Evolutionary conservation across 2,113 vertebrate genomes (phyloP).

Genomic region (Oostethus manadensis): DNA sequence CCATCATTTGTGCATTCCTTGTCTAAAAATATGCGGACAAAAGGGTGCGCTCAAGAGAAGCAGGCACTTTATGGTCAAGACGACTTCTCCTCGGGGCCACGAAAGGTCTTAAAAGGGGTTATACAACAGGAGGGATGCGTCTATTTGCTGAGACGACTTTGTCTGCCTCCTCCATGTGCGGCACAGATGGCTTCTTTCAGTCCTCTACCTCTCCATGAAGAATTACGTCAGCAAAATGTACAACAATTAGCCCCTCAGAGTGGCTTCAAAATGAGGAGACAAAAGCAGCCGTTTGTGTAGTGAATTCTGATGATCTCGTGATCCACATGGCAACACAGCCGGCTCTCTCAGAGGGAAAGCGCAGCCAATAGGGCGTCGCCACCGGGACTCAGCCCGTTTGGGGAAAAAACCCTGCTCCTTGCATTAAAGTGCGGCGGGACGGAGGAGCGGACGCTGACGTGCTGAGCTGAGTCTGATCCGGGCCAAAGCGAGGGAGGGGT

Average conservation of each 20-base stretch:
- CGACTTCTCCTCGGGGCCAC: constrained; percentile 6
- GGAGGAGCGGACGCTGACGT: constrained; percentile 39
- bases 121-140: constrained; percentile 18
- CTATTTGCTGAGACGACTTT: constrained; percentile 27
- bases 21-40: constrained; percentile 53
- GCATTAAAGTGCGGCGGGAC: constrained; percentile 56
- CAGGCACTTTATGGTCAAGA: constrained; percentile 29
- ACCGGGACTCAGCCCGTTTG: constrained; percentile 28
- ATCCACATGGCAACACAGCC: constrained; percentile 26
- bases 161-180: constrained; percentile 29
- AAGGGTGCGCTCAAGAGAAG: constrained; percentile 39
- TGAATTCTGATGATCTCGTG: constrained; percentile 44
- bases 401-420: constrained; percentile 60
- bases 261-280: constrained; percentile 1
- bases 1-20: constrained; percentile 50
- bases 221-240: constrained; percentile 33
- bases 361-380: constrained; percentile 30
- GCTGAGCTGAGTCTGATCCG: constrained; percentile 36
- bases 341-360: too few species aligned
- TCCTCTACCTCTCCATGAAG: constrained; percentile 37
- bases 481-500: constrained; percentile 49
- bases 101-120: constrained; percentile 16
- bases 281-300: background rate
- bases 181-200: constrained; percentile 52
- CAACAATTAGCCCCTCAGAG: constrained; percentile 20